phyloP scores from a whole-genome alignment of 2,113 vertebrate genomes.

The Dolichallabes microphthalmus region DNA sequence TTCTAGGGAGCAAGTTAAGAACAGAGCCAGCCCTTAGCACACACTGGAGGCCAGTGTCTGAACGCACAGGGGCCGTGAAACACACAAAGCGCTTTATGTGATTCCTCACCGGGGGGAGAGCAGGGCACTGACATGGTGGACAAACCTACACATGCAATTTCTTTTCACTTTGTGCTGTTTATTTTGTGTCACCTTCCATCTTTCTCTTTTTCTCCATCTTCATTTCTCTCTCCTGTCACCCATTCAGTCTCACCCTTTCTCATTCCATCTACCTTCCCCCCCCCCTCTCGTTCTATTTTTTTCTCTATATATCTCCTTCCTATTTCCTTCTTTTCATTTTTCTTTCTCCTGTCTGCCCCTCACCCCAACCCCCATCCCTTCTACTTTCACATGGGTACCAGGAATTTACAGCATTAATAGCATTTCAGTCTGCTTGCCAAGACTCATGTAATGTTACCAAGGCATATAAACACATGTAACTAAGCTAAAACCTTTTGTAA shows the following conservation, averaged over 20 bases:
- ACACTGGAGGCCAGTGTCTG: constrained; percentile 51
- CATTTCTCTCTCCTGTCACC: not conserved
- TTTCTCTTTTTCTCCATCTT: constrained; percentile 6
- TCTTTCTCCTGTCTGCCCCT: not conserved
- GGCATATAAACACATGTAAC: not conserved
- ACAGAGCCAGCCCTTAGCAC: constrained; percentile 29
- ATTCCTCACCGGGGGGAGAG: constrained; percentile 50
- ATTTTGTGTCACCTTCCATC: constrained; percentile 13
- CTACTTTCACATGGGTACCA: not conserved
- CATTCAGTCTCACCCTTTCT: not conserved
- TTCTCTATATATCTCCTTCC: not conserved
- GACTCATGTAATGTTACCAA: not conserved
- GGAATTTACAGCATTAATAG: constrained; percentile 13
- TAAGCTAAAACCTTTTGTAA: not conserved
- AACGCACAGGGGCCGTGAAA: constrained; percentile 50
- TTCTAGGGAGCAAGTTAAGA: not conserved
- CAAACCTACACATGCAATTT: constrained; percentile 51
- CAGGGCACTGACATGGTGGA: constrained; percentile 7
- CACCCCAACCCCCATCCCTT: not conserved
- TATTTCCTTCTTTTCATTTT: not conserved
- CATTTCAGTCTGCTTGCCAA: constrained; percentile 14
- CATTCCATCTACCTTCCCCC: not conserved
- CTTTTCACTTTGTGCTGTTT: constrained; percentile 34
- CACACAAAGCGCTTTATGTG: constrained; percentile 63
- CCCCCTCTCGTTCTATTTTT: not conserved